These are phyloP conservation scores for Cydia pomonella DNA, from an alignment of 1,140 invertebrate genomes.

Conservation along the genomic window DNA sequence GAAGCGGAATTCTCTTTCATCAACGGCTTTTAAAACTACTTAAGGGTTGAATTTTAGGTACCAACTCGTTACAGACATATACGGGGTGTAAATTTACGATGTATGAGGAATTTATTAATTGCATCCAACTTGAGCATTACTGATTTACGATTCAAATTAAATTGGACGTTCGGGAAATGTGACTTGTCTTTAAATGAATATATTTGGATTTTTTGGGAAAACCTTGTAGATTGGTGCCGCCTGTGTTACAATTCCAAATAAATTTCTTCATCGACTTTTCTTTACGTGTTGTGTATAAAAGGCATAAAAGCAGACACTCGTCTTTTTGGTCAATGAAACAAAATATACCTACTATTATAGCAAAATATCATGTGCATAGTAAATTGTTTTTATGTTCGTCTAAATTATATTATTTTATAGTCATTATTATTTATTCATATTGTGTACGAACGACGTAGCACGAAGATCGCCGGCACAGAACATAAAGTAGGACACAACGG, in stretches of 20 bases:
- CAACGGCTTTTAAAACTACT: no score
- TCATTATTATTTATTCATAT: constrained; percentile 49
- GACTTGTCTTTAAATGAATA: no score
- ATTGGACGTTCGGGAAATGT: no score
- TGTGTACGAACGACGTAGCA: constrained; percentile 31
- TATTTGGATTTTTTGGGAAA: no score
- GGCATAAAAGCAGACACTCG: neutral
- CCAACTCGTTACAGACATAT: no score
- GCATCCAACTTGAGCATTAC: no score
- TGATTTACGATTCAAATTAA: no score
- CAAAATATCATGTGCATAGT: constrained; percentile 9
- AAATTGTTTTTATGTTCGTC: constrained; percentile 2
- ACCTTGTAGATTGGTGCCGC: no score
- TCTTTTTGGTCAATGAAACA: neutral
- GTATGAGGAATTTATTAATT: no score
- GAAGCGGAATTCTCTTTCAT: no score
- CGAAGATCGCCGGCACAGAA: neutral
- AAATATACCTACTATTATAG: neutral
- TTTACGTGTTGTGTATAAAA: neutral
- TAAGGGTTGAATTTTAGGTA: no score
- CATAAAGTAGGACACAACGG: neutral
- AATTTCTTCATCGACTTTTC: neutral
- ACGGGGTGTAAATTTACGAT: no score
- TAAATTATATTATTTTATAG: constrained; percentile 49
- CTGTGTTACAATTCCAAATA: neutral